Conservation (phyloP, 2,113 vertebrate species). For the Pterocles gutturalis region DNA sequence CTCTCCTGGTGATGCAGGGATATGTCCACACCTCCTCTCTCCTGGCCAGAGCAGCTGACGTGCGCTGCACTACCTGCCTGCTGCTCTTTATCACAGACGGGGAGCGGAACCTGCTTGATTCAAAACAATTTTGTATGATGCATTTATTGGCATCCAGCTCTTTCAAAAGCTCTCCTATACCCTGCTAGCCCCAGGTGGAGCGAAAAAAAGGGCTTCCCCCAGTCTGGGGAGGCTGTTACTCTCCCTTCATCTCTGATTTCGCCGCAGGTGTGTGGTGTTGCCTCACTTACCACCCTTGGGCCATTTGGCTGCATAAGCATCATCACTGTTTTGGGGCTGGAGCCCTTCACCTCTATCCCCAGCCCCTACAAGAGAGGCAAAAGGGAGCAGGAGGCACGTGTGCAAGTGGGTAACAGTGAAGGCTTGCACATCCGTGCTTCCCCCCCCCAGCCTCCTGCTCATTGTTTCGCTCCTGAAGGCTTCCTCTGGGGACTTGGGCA, state of each 20-base stretch:
- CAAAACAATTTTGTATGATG: not conserved
- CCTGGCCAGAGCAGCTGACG: not conserved
- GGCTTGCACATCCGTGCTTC: not conserved
- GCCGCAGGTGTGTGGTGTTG: not conserved
- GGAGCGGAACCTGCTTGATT: not conserved
- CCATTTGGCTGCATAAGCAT: not conserved
- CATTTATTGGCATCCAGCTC: not conserved
- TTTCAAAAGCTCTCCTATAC: not conserved
- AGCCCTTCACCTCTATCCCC: not conserved
- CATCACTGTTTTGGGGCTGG: not conserved
- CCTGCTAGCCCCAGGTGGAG: not conserved
- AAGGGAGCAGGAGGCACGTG: fast-evolving
- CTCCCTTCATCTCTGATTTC: not conserved
- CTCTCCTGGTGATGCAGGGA: too few relatives aligned
- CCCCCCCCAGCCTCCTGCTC: not conserved
- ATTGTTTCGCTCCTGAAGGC: fast-evolving
- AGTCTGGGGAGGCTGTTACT: not conserved
- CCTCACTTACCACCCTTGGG: not conserved
- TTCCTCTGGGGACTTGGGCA: fast-evolving
- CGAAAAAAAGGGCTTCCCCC: not conserved
- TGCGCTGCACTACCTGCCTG: not conserved
- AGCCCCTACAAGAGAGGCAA: not conserved
- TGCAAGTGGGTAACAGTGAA: fast-evolving
- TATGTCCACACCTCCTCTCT: not conserved
- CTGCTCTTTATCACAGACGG: not conserved